Evolutionary conservation across 2,888 invertebrate genomes (phyloP), one percentile per base, ranked within the genome.

Genomic region (Ectemnius lituratus): DNA sequence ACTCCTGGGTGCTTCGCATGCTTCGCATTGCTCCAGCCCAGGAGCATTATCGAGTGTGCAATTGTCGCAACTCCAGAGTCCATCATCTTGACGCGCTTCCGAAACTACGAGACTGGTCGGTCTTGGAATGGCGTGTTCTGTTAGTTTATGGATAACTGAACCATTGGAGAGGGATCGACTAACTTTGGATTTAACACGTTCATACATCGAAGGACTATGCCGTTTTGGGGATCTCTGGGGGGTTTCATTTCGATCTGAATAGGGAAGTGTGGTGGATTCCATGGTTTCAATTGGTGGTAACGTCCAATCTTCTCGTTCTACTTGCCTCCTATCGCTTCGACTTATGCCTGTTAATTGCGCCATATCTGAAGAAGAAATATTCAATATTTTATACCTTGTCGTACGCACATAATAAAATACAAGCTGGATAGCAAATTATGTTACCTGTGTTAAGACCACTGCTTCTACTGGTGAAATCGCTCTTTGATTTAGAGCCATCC

Each of bases 11-110:
- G 95, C 93, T 83, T 95, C 93, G 85, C 96, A 96, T 0, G 95
- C 95, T 84, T 95, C 95, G 89, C 96, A 96, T 74, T 94, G 93
- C 5, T 93, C 93, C 75, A 93, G 92, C 37, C 93, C 93, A 0
- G 93, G 93, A 65, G 94, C 92, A 91, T 96, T 96, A 81, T 95
- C 93, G 47, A 96, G 91, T 0, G 96, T 96, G 88, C 96, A 96
- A 85, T 95, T 93, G 82, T 93, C 93, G 86, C 95, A 95, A 14
- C 94, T 93, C 95, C 95, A 95, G 64, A 89, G 85, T 18, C 86
- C 86, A 52, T 90, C 89, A 11, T 82, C 79, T 8, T 86, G 86
- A 45, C 84, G 84, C 8, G 87, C 81, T 80, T 93, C 93, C 0
- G 93, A 92, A n/a, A 93, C 93, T 88, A 93, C 92, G 18, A 94